Evolutionary conservation across 2,113 vertebrate species (phyloP), one percentile per base, ranked within the genome.

Genomic region (Anguilla japonica): DNA sequence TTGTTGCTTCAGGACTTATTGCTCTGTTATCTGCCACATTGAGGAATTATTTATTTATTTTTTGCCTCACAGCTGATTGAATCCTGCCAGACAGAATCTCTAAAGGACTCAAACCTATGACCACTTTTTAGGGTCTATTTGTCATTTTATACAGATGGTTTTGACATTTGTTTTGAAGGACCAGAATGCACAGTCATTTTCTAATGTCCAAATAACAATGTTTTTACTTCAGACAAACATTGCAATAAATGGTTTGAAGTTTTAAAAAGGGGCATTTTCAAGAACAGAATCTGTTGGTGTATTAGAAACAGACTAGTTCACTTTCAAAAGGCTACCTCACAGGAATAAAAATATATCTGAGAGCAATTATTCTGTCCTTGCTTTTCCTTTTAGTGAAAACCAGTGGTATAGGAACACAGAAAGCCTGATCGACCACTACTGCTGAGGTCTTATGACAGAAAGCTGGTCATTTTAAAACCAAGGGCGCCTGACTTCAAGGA

Each of bases 391-490:
- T 34, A 75, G n/a, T 75, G 2, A n/a, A 75, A 34, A 75, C 34
- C 2, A 9, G 11, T 29, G n/a, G 71, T 9, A 13, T 14, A 75
- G 71, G n/a, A 34, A 34, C n/a, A 34, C 9, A 2, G 71, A 6
- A 75, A 29, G 71, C 71, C 71, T 75, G 71, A 75, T 26, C 71
- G 29, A n/a, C 26, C 71, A 75, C 29, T 9, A 26, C 71, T 71
- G 63, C 63, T 75, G 63, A 71, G 63, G 63, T n/a, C 63, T 75
- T 75, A 75, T 75, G 63, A 71, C 26, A n/a, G 63, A n/a, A 22
- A 71, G 29, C 71, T 34, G 71, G 11, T 26, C n/a, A 22, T 34
- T 75, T n/a, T 75, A 80, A 41, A 41, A 80, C 79, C 40, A 29
- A 41, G 34, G 29, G 79, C 29, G 34, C 2, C 26, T 75, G 40